Base-by-base conservation (phyloP, 2,888 invertebrate genomes). In the Sipunculus nudus region DNA sequence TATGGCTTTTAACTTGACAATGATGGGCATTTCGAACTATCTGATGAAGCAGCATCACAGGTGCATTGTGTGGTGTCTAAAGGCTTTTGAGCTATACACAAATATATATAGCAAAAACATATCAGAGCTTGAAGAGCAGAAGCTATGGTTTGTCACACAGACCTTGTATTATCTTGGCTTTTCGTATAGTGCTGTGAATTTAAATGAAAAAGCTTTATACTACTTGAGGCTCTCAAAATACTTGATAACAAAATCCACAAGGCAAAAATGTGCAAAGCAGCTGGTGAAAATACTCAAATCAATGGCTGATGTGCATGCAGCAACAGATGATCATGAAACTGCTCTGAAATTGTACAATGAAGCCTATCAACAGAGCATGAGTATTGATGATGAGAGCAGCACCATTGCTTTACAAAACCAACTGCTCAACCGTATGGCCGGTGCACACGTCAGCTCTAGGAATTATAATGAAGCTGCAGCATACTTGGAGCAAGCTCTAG, bases 61-160 rank as follows among this genome's bases (percentile, higher is more conserved):
- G 65, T 78, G 78, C 64, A 77, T 81, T 3, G 75, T 76, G 10
- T 76, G 79, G 75, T 81, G 79, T 61, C 76, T 76, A 39, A 76
- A 77, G 62, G 77, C 78, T 1, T 79, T 78, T 56, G 78, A 80
- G 53, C 72, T 78, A 3, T 82, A 79, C 65, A 76, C 75, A 52
- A 71, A 74, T 32, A 59, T 82, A 45, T 78, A 77, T 49, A 75
- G 73, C 23, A 77, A 78, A 21, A 68, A 71, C n/a, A 69, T 79
- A 46, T 68, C 76, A 5, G 65, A 72, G 19, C 66, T 81, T n/a
- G 74, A 77, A 13, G 71, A 72, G 47, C 75, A 79, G 46, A 74
- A 76, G 54, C 77, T 78, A 57, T 82, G 82, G 82, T 71, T 81
- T 43, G 76, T 81, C 21, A 76, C 78, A 32, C 79, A 80, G 66